Conservation (phyloP, 2,797 vertebrate species). For the Ptychadena robeensis region DNA sequence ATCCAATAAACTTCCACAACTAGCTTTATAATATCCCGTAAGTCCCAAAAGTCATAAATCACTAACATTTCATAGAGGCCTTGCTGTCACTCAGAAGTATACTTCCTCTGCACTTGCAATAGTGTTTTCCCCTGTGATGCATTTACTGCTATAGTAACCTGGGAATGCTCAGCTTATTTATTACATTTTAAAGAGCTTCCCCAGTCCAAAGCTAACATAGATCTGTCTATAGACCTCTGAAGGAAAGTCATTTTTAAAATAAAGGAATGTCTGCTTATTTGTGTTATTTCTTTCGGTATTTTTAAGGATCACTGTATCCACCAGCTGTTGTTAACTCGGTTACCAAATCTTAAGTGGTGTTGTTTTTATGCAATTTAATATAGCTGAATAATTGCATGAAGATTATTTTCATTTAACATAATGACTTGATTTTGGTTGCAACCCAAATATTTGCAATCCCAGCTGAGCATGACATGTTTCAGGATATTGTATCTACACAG, state of each 20-base stretch:
- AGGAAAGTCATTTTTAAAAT: slow-evolving; percentile 19
- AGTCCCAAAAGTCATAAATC: slow-evolving; percentile 30
- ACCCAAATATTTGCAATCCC: slow-evolving; percentile 64
- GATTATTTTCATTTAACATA: slow-evolving; percentile 75
- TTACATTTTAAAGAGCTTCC: slow-evolving; percentile 36
- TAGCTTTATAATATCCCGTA: slow-evolving; percentile 13
- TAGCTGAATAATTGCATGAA: slow-evolving; percentile 67
- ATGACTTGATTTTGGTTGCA: slow-evolving; percentile 66
- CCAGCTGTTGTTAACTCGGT: slow-evolving; percentile 35
- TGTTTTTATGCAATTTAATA: slow-evolving; percentile 38
- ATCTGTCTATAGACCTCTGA: slow-evolving; percentile 16
- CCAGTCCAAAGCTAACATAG: slow-evolving; percentile 19
- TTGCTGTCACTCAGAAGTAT: slow-evolving; percentile 30
- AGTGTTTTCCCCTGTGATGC: background rate
- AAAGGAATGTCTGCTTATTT: slow-evolving; percentile 23
- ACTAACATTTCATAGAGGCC: slow-evolving; percentile 20
- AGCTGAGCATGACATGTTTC: slow-evolving; percentile 68
- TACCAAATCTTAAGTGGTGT: slow-evolving; percentile 23
- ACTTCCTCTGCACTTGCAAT: background rate
- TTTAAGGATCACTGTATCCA: slow-evolving; percentile 17
- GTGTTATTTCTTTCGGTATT: slow-evolving; percentile 9
- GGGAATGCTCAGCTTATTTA: slow-evolving; percentile 39
- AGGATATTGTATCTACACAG: slow-evolving; percentile 64
- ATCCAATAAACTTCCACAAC: slow-evolving; percentile 17
- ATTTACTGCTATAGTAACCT: slow-evolving; percentile 38